Percentiles rank a stretch among this genome's conserved stretches.
These are phyloP conservation scores for Lycophotia porphyrea DNA, from an alignment of 2,888 invertebrate species.

Conservation along the genomic window DNA sequence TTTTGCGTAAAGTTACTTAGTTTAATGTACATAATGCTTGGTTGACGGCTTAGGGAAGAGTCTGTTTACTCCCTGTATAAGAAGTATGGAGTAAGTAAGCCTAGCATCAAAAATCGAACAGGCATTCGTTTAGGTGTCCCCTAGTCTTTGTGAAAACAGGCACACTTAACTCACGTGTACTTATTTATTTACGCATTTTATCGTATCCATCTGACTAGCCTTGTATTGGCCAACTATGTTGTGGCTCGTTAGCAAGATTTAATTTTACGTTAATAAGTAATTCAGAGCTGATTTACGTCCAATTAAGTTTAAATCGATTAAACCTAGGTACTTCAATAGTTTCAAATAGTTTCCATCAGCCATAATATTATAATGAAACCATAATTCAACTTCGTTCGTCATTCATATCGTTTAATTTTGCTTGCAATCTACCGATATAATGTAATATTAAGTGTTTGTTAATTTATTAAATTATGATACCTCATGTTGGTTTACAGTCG, in stretches of 20 bases:
- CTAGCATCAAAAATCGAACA: too few relatives aligned
- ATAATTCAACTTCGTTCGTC: slow-evolving; percentile 2
- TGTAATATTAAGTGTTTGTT: neutral
- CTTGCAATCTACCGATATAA: neutral
- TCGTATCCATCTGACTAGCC: neutral
- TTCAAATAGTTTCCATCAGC: neutral
- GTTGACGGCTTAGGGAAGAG: too few relatives aligned
- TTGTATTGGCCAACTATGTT: neutral
- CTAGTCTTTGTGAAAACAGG: neutral
- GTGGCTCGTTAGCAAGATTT: neutral
- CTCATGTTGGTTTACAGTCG: too few relatives aligned
- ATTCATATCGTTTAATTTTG: neutral
- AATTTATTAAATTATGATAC: too few relatives aligned
- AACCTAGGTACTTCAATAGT: too few relatives aligned
- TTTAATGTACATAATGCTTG: too few relatives aligned
- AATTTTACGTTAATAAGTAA: neutral
- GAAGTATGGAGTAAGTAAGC: too few relatives aligned
- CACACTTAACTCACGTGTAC: neutral
- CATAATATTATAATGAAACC: slow-evolving; percentile 5
- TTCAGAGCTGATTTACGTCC: slow-evolving; percentile 1
- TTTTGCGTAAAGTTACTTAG: too few relatives aligned
- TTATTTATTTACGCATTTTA: neutral
- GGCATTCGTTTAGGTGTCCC: neutral
- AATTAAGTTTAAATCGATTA: slow-evolving; percentile 11
- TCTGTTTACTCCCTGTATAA: too few relatives aligned